These are phyloP conservation scores for Drosophila nr. fundita DNA, from an alignment of 2,888 invertebrate genomes.

Conservation along the genomic window DNA sequence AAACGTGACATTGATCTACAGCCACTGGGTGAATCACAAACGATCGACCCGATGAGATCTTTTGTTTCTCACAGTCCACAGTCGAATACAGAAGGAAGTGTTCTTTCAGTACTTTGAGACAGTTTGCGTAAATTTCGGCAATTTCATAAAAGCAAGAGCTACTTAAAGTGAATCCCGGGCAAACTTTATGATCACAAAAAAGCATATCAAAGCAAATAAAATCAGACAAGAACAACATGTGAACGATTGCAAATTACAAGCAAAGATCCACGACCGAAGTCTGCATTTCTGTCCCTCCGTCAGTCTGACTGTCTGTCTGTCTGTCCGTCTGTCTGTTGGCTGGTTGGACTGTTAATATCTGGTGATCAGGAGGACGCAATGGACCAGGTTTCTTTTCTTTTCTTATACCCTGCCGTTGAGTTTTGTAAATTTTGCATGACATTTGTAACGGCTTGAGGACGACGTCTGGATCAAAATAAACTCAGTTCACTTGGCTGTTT, in stretches of 20 bases:
- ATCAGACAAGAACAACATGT: constrained; percentile 77
- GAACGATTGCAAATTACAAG: constrained; percentile 81
- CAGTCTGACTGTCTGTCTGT: constrained; percentile 16
- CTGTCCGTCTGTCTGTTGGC: constrained; percentile 17
- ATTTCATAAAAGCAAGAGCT: constrained; percentile 63
- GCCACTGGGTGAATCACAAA: constrained; percentile 40
- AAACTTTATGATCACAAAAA: constrained; percentile 67
- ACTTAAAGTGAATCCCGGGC: constrained; percentile 56
- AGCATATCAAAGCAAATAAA: constrained; percentile 72
- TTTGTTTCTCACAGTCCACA: constrained; percentile 59
- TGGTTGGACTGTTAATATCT: constrained; percentile 55
- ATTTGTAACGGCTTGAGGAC: neutral
- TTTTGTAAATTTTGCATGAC: neutral
- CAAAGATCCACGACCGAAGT: constrained; percentile 35
- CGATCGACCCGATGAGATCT: constrained; percentile 28
- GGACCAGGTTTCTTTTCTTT: constrained; percentile 43
- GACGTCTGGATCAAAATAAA: neutral
- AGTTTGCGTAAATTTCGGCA: constrained; percentile 72
- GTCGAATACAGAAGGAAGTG: constrained; percentile 42
- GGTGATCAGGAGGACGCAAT: constrained; percentile 46
- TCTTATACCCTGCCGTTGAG: constrained; percentile 13
- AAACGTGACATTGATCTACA: constrained; percentile 77
- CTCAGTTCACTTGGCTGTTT: neutral
- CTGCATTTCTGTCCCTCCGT: constrained; percentile 1
- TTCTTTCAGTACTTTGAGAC: constrained; percentile 41